Percentiles rank a stretch among this genome's conserved stretches.
These are phyloP conservation scores for Melanerpes formicivorus DNA, from an alignment of 2,113 vertebrate genomes.

Conservation along the genomic window DNA sequence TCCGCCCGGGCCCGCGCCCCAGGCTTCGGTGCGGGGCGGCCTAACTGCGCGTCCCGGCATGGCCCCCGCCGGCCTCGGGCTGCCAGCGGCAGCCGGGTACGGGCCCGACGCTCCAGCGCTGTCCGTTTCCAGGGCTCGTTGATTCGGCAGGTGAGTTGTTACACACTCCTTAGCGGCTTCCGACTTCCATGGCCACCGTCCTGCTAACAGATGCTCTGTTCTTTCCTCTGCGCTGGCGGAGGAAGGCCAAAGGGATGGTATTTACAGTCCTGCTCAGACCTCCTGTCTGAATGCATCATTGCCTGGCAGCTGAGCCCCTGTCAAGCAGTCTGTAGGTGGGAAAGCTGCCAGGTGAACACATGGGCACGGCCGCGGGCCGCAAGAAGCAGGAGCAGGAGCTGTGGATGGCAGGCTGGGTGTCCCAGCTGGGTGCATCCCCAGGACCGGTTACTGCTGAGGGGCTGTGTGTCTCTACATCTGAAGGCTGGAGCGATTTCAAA, in stretches of 20 bases:
- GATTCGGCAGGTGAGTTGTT: too few relatives aligned
- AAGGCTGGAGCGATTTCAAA: constrained; percentile 21
- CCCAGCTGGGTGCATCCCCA: not conserved
- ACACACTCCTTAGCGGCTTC: too few relatives aligned
- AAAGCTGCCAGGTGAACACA: constrained; percentile 32
- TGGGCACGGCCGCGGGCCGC: not conserved
- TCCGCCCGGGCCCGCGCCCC: too few relatives aligned
- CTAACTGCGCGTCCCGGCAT: too few relatives aligned
- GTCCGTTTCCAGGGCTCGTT: too few relatives aligned
- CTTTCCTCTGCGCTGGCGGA: not conserved
- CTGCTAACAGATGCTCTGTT: not conserved
- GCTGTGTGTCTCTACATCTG: not conserved
- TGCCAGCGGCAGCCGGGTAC: too few relatives aligned
- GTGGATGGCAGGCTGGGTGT: not conserved
- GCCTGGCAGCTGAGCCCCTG: constrained; percentile 42
- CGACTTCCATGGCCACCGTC: too few relatives aligned
- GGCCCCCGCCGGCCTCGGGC: too few relatives aligned
- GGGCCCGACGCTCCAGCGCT: too few relatives aligned
- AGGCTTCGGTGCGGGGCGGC: too few relatives aligned
- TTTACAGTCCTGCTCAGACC: not conserved
- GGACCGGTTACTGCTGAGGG: not conserved
- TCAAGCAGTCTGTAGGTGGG: not conserved
- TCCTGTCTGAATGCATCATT: not conserved
- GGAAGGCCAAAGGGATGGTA: not conserved
- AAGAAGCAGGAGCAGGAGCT: not conserved